phyloP scores from a whole-genome alignment of 2,113 vertebrate species.

The Porphyrio hochstetteri region DNA sequence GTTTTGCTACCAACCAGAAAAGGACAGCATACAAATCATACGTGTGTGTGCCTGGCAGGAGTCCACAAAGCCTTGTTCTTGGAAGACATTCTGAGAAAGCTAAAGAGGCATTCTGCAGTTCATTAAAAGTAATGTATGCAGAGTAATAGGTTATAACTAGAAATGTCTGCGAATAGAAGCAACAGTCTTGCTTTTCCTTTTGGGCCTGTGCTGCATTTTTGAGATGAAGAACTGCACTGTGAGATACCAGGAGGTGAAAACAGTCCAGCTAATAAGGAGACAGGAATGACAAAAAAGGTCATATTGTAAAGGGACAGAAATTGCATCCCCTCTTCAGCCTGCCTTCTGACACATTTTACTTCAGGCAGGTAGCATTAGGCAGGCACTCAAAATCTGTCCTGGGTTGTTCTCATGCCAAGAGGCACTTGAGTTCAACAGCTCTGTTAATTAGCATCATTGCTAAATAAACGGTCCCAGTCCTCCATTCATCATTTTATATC shows the following conservation, averaged over 20 bases:
- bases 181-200: not conserved
- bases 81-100: conserved; percentile 34
- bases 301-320: not conserved
- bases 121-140: conserved; percentile 30
- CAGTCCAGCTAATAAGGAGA: not conserved
- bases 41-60: not conserved
- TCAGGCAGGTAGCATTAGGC: not conserved
- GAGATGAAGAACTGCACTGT: not conserved
- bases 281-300: not conserved
- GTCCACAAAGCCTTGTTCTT: conserved; percentile 34
- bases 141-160: conserved; percentile 13
- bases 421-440: not conserved
- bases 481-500: not conserved
- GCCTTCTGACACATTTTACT: not conserved
- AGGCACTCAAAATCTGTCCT: not conserved
- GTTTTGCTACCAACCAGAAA: not conserved
- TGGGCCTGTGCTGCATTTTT: not conserved
- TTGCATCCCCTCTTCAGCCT: not conserved
- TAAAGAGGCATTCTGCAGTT: not conserved
- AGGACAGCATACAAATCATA: conserved; percentile 17
- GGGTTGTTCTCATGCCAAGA: not conserved
- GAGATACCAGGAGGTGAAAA: not conserved
- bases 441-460: conserved; percentile 11
- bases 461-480: not conserved
- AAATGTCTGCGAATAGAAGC: not conserved